phyloP scores from a whole-genome alignment of 2,888 invertebrate species.

The Congeria kusceri region DNA sequence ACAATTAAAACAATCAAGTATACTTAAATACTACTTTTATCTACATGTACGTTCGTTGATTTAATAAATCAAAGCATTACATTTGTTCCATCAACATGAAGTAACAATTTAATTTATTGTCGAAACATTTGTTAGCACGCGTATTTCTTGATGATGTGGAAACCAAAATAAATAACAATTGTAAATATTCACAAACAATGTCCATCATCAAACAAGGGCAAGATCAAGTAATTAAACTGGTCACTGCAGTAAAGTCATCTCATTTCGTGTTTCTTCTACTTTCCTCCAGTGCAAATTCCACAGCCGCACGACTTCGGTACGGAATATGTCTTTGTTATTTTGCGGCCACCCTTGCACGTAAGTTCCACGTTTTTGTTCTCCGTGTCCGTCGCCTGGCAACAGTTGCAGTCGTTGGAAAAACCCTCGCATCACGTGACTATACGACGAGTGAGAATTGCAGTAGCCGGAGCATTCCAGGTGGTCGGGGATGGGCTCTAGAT shows the following conservation, averaged over 20 bases:
- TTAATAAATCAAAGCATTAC: no score
- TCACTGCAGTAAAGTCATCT: no score
- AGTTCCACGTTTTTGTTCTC: slow-evolving; percentile 63
- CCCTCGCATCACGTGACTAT: slow-evolving; percentile 68
- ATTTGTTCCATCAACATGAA: no score
- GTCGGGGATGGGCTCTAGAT: slow-evolving; percentile 68
- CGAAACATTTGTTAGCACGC: not conserved
- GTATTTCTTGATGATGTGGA: slow-evolving; percentile 34
- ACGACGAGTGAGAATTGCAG: slow-evolving; percentile 71
- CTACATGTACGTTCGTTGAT: no score
- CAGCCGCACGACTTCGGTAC: slow-evolving; percentile 74
- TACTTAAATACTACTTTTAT: no score
- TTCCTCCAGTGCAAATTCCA: slow-evolving; percentile 66
- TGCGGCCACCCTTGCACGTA: slow-evolving; percentile 71
- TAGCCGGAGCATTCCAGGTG: slow-evolving; percentile 75
- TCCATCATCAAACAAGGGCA: no score
- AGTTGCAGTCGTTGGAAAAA: slow-evolving; percentile 72
- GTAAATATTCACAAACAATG: not conserved
- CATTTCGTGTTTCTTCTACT: slow-evolving; percentile 2
- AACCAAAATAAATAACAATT: slow-evolving; percentile 31
- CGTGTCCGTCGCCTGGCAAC: slow-evolving; percentile 73
- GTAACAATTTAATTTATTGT: no score
- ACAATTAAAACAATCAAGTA: no score
- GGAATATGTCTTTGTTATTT: slow-evolving; percentile 69
- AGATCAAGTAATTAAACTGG: no score